Percentiles rank a stretch among this genome's conserved stretches.
phyloP scores from a whole-genome alignment of 2,888 invertebrate genomes.

The Ennomos erosarius region DNA sequence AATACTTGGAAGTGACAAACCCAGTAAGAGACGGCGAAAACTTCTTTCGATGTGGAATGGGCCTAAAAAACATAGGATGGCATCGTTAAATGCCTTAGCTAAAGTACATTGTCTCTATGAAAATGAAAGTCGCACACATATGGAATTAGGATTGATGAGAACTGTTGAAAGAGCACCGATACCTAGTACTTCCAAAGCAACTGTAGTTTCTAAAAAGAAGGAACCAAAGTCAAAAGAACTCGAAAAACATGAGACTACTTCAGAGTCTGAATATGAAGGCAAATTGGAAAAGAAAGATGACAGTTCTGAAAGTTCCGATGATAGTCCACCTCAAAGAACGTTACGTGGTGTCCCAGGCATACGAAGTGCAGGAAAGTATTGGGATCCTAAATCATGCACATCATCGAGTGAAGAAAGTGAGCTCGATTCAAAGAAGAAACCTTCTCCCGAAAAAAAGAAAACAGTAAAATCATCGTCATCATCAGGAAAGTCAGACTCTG shows the following conservation, averaged over 20 bases:
- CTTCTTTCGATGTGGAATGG: slow-evolving; percentile 90
- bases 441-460: slow-evolving; percentile 74
- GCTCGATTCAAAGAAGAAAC: slow-evolving; percentile 74
- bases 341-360: slow-evolving; percentile 90
- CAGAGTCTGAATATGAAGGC: slow-evolving; percentile 80
- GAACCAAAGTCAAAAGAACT: slow-evolving; percentile 70
- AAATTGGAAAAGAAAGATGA: slow-evolving; percentile 73
- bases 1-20: slow-evolving; percentile 69
- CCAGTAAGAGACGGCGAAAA: slow-evolving; percentile 83
- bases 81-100: slow-evolving; percentile 94
- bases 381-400: slow-evolving; percentile 91
- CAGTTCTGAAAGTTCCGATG: slow-evolving; percentile 82
- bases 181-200: slow-evolving; percentile 81
- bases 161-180: slow-evolving; percentile 75
- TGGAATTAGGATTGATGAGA: slow-evolving; percentile 85
- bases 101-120: slow-evolving; percentile 97
- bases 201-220: slow-evolving; percentile 68
- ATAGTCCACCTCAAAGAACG: slow-evolving; percentile 84
- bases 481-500: slow-evolving; percentile 77
- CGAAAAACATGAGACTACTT: slow-evolving; percentile 76
- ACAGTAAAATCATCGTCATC: slow-evolving; percentile 58
- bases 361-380: slow-evolving; percentile 92
- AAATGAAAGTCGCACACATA: slow-evolving; percentile 92
- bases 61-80: slow-evolving; percentile 93
- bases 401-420: slow-evolving; percentile 86